These are phyloP conservation scores for Cylloceria caligata DNA, from an alignment of 2,888 invertebrate genomes.

Conservation along the genomic window DNA sequence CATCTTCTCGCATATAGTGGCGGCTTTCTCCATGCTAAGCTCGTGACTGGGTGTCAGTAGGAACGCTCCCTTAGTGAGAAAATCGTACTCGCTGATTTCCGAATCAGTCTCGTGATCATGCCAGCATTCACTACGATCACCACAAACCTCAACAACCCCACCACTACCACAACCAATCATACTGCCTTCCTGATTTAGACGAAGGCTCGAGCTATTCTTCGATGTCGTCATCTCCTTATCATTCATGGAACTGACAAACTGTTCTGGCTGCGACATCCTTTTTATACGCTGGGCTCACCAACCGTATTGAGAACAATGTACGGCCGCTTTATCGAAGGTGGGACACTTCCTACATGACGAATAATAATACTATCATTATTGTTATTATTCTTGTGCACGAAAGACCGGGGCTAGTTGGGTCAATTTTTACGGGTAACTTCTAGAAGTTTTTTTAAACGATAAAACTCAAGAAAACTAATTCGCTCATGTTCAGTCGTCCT, in stretches of 20 bases:
- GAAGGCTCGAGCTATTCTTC: slow-evolving; percentile 79
- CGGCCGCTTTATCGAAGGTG: slow-evolving; percentile 53
- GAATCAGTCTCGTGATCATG: slow-evolving; percentile 90
- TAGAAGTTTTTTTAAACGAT: too few species aligned
- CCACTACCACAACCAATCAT: slow-evolving; percentile 76
- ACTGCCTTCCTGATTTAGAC: slow-evolving; percentile 82
- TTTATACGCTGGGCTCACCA: slow-evolving; percentile 74
- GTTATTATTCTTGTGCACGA: slow-evolving; percentile 57
- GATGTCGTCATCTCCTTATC: slow-evolving; percentile 82
- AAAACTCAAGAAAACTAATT: too few species aligned
- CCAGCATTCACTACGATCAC: slow-evolving; percentile 83
- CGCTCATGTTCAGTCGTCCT: too few species aligned
- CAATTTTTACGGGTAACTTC: too few species aligned
- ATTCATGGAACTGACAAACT: slow-evolving; percentile 76
- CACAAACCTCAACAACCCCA: slow-evolving; percentile 81
- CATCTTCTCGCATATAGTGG: slow-evolving; percentile 94
- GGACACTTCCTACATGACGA: slow-evolving; percentile 56
- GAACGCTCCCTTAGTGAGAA: slow-evolving; percentile 93
- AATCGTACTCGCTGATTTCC: slow-evolving; percentile 91
- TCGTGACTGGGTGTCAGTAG: slow-evolving; percentile 94
- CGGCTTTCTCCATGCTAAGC: slow-evolving; percentile 93
- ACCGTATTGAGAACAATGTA: slow-evolving; percentile 50
- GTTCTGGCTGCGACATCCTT: slow-evolving; percentile 80
- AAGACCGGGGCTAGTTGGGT: too few species aligned
- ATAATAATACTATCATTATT: slow-evolving; percentile 55